Percentiles rank a stretch among this genome's conserved stretches.
phyloP scores from a whole-genome alignment of 2,797 vertebrate species.

The Carapus acus region DNA sequence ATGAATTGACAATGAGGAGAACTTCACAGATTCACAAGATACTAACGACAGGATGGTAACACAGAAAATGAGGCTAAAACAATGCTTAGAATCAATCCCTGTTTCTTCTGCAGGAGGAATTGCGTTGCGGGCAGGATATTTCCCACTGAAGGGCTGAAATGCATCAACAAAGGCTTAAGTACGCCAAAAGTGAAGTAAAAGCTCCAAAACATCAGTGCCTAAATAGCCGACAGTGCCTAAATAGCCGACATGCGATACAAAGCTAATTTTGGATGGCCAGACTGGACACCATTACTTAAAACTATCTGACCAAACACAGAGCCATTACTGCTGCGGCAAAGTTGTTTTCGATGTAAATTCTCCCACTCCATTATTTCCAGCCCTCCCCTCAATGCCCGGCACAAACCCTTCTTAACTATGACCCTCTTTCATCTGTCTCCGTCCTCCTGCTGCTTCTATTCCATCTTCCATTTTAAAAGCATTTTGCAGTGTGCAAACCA shows the following conservation, averaged over 20 bases:
- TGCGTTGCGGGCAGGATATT: slow-evolving; percentile 40
- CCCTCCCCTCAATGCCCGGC: slow-evolving; percentile 3
- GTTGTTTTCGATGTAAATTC: slow-evolving; percentile 40
- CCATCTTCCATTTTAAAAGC: slow-evolving; percentile 53
- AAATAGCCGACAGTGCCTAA: no score
- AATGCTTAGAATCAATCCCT: slow-evolving; percentile 46
- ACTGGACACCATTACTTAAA: slow-evolving; percentile 20
- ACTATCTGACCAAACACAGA: slow-evolving; percentile 15
- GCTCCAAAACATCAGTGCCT: slow-evolving; percentile 31
- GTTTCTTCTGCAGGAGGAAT: slow-evolving; percentile 21
- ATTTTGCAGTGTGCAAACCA: slow-evolving; percentile 63
- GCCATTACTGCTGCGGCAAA: slow-evolving; percentile 4
- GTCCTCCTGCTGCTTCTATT: slow-evolving; percentile 48
- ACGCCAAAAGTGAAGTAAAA: slow-evolving; percentile 34
- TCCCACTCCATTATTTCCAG: slow-evolving; percentile 21
- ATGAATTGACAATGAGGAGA: slow-evolving; percentile 32
- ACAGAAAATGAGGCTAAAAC: slow-evolving; percentile 42
- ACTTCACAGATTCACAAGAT: slow-evolving; percentile 35
- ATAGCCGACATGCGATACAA: no score
- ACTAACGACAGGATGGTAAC: no score
- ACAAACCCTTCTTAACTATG: slow-evolving; percentile 45
- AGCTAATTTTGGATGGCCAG: no score
- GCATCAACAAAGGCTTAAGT: slow-evolving; percentile 50
- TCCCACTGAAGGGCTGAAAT: slow-evolving; percentile 51
- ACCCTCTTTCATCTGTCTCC: slow-evolving; percentile 60